Evolutionary conservation across 2,888 invertebrate species (phyloP), one percentile per base, ranked within the genome.

Genomic region (Archaeoteleia sp.): DNA sequence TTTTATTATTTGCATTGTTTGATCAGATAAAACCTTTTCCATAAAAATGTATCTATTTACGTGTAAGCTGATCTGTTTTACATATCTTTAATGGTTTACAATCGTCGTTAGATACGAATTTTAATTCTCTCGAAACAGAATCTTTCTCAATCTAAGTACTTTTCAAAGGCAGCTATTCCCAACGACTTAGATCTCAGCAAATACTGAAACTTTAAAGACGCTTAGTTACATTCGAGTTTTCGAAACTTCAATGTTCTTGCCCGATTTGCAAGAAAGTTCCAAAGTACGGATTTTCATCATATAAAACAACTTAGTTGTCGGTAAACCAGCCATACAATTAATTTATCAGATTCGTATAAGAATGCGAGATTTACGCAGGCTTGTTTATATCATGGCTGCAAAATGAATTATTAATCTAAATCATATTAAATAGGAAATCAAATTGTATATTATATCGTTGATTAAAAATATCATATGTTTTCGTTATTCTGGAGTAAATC

Each of bases 141-240:
- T 46, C 39, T 54, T 51, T 62, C 40, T 46, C n/a, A 46, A 48
- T 54, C 15, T 23, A 48, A 48, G 54, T 55, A 48, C 54, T 62
- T 62, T 53, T 54, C 62, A 54, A 54, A 62, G 42, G 35, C 54
- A 48, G 42, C 54, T 48, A 62, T 62, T 62, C 30, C 42, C 20
- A 46, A 14, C 40, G 13, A 42, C 46, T 54, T 46, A 46, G 46
- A 62, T 53, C 53, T 62, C 23, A 30, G 42, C 62, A 62, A 62
- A 62, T 48, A 62, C 35, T 54, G 39, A 39, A 61, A 61, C 53
- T 53, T 61, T 45, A 61, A 53, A 53, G 61, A 53, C 53, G 45
- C 46, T 53, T 53, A 61, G 61, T 61, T 61, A 61, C 51, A 61
- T 53, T 61, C 40, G 32, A 51, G 60, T 62, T 60, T 61, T 61